Conservation (phyloP, 2,113 vertebrate genomes). For the Phrynocephalus versicolor region DNA sequence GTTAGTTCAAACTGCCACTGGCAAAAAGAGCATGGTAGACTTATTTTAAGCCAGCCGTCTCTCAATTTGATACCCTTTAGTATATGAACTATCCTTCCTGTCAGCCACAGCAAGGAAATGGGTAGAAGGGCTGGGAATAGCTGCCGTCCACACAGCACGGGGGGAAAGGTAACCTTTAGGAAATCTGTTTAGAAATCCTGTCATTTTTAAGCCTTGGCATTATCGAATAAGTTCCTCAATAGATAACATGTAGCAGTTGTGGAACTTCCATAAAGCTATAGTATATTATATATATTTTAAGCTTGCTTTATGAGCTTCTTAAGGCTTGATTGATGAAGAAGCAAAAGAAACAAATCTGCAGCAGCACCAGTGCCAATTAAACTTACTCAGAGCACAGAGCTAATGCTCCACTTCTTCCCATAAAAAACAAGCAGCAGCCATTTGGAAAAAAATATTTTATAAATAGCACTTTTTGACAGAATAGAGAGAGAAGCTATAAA, state of each 20-base stretch:
- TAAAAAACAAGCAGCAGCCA: not conserved
- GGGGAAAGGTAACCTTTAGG: not conserved
- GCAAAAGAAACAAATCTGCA: not conserved
- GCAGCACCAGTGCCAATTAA: not conserved
- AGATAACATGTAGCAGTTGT: not conserved
- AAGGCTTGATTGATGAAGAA: not conserved
- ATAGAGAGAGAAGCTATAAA: not conserved
- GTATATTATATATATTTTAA: not conserved
- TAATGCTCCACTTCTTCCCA: too few relatives aligned
- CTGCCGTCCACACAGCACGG: not conserved
- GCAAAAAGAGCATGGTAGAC: not conserved
- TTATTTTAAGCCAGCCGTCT: not conserved
- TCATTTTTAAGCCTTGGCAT: not conserved
- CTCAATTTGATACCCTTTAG: not conserved
- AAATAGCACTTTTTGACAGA: not conserved
- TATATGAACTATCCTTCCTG: not conserved
- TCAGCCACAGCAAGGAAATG: not conserved
- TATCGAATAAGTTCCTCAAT: not conserved
- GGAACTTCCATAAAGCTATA: not conserved
- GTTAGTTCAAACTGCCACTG: not conserved
- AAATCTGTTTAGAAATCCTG: not conserved
- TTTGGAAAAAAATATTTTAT: slow-evolving; percentile 2
- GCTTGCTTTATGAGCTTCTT: not conserved
- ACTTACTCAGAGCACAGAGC: not conserved
- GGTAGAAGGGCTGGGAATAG: not conserved